Percentiles rank a stretch among this genome's conserved stretches.
Conservation (phyloP, 2,888 invertebrate genomes). For the Folsomia manolachei region DNA sequence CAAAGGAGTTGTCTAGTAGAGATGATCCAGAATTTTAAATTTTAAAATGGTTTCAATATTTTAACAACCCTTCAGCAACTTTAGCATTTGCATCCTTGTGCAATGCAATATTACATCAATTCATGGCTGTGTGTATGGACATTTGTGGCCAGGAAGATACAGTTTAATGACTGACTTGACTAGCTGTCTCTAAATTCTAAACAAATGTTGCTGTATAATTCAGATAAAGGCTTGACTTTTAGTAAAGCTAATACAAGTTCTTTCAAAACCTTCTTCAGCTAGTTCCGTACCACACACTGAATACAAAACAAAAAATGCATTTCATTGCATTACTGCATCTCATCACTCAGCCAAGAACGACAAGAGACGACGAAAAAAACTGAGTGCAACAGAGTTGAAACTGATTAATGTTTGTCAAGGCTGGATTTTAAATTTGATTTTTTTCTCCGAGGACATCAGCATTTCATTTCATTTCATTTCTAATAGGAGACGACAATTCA, state of each 20-base stretch:
- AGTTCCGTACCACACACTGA: not conserved
- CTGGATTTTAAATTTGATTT: not conserved
- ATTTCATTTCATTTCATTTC: constrained; percentile 11
- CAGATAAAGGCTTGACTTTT: not conserved
- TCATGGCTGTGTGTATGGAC: no score
- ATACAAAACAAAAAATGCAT: not conserved
- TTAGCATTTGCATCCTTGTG: not conserved
- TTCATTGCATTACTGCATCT: not conserved
- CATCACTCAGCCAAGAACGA: constrained; percentile 12
- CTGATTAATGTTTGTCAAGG: constrained; percentile 44
- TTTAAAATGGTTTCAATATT: not conserved
- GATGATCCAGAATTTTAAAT: not conserved
- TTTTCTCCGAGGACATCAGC: constrained; percentile 11
- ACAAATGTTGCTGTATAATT: not conserved
- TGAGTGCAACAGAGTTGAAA: constrained; percentile 28
- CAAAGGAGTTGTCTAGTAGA: constrained; percentile 14
- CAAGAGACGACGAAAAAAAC: constrained; percentile 26
- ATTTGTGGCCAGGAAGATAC: not conserved
- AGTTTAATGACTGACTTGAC: no score
- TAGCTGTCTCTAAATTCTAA: no score
- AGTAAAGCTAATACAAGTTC: not conserved
- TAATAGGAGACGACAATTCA: not conserved
- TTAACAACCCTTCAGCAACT: not conserved
- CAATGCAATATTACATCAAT: not conserved
- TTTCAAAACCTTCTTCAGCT: not conserved